Evolutionary conservation across 2,888 invertebrate species (phyloP).

Genomic region (Apodemia duryi): DNA sequence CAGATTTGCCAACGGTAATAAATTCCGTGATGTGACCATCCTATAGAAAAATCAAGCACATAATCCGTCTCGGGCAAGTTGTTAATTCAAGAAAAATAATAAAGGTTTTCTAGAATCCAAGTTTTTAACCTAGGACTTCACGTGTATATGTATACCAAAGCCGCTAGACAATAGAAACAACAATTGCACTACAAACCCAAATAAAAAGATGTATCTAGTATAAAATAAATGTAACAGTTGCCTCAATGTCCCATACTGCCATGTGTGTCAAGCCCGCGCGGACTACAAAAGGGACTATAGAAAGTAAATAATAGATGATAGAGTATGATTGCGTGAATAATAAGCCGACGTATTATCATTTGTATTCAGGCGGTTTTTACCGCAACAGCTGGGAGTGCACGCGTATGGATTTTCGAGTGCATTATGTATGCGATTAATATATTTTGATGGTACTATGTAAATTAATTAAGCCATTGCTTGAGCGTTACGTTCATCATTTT

Average conservation of each 20-base stretch:
- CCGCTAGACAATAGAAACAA: too few species aligned
- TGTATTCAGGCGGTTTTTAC: conserved; percentile 50
- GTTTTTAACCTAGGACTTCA: too few species aligned
- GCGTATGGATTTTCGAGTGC: conserved; percentile 22
- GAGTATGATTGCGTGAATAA: conserved; percentile 46
- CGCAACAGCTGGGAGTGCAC: conserved; percentile 49
- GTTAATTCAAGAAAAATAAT: too few species aligned
- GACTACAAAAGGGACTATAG: conserved; percentile 32
- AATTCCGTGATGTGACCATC: too few species aligned
- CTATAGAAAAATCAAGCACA: too few species aligned
- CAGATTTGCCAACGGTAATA: too few species aligned
- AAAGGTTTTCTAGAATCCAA: too few species aligned
- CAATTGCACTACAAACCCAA: not conserved
- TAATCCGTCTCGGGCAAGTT: too few species aligned
- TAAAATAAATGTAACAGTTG: conserved; percentile 25
- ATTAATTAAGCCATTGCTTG: conserved; percentile 42
- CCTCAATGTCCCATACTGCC: conserved; percentile 15
- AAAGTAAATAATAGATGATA: conserved; percentile 56
- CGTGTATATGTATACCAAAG: too few species aligned
- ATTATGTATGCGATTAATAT: conserved; percentile 10
- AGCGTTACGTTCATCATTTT: conserved; percentile 42
- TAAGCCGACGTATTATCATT: conserved; percentile 41
- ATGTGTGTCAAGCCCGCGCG: conserved; percentile 9
- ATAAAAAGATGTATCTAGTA: not conserved
- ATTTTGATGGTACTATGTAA: conserved; percentile 36